phyloP scores from a whole-genome alignment of 2,797 vertebrate species.

The Mallotus villosus region DNA sequence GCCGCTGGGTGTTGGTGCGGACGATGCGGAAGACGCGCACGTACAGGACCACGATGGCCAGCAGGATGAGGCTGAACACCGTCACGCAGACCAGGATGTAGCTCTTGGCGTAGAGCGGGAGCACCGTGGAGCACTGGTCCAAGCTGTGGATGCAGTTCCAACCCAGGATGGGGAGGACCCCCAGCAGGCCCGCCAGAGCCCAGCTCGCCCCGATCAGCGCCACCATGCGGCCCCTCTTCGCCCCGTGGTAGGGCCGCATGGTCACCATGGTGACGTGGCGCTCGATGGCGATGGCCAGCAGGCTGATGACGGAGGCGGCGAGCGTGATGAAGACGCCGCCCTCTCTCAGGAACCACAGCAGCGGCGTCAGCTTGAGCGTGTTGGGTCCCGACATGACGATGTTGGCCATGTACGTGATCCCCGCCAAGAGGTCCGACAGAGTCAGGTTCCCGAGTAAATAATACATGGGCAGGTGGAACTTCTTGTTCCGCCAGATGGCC shows the following conservation, averaged over 20 bases:
- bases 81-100: slow-evolving; percentile 86
- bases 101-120: slow-evolving; percentile 86
- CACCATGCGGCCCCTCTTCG: slow-evolving; percentile 80
- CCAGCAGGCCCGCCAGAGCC: slow-evolving; percentile 79
- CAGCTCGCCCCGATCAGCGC: slow-evolving; percentile 81
- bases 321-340: slow-evolving; percentile 89
- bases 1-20: slow-evolving; percentile 74
- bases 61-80: slow-evolving; percentile 76
- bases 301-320: slow-evolving; percentile 84
- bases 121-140: slow-evolving; percentile 81
- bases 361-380: slow-evolving; percentile 81
- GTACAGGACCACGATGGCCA: slow-evolving; percentile 84
- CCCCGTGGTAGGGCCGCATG: slow-evolving; percentile 78
- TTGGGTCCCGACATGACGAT: slow-evolving; percentile 83
- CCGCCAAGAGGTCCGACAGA: slow-evolving; percentile 86
- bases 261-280: slow-evolving; percentile 88
- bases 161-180: slow-evolving; percentile 82
- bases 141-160: slow-evolving; percentile 86
- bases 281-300: slow-evolving; percentile 88
- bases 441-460: slow-evolving; percentile 89
- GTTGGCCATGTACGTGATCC: slow-evolving; percentile 85
- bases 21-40: slow-evolving; percentile 85
- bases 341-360: slow-evolving; percentile 87
- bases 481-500: slow-evolving; percentile 86
- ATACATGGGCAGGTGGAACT: slow-evolving; percentile 90